Evolutionary conservation across 1,140 invertebrate species (phyloP), one percentile per base, ranked within the genome.

Genomic region (Drosophila lacertosa): DNA sequence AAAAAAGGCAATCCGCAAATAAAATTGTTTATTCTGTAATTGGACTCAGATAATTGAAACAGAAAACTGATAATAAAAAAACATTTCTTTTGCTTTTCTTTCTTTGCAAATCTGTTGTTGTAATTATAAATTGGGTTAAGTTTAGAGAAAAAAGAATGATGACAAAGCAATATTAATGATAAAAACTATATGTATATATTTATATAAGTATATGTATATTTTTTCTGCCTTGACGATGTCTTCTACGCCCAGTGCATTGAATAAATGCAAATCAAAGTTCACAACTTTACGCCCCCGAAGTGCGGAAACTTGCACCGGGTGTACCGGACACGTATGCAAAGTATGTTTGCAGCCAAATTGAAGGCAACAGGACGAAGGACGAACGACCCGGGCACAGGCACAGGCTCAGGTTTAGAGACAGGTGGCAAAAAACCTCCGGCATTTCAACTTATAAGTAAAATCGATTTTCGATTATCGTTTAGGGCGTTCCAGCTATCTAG

Each of bases 401-500:
- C 13, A 39, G 29, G 18, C 4, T 33, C 26, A 58, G 64, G 51
- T 18, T 44, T 11, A 39, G 29, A 53, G 26, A 35, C 53, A 45
- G 50, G 32, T 48, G 53, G 20, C 26, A 40, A 9, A n/a, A 33
- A 42, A 22, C 47, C 18, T 29, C 29, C 33, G 59, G 64, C 74
- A 53, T 42, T 62, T 60, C 44, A 70, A 79, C 65, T 65, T 78
- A 48, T 66, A 40, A 32, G 66, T 24, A 66, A 60, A 62, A 80
- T 80, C 71, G 77, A 80, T 80, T 80, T 80, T 80, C 77, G 77
- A 79, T 80, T 80, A 80, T 47, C 68, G 39, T 54, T 39, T 48
- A 44, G 39, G 11, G 33, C 18, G 32, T 24, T 35, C n/a, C 7
- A 55, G 40, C 48, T 51, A 15, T 45, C 15, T 11, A 24, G n/a